phyloP scores from a whole-genome alignment of 2,888 invertebrate genomes.

The Trachelus troglodyta region DNA sequence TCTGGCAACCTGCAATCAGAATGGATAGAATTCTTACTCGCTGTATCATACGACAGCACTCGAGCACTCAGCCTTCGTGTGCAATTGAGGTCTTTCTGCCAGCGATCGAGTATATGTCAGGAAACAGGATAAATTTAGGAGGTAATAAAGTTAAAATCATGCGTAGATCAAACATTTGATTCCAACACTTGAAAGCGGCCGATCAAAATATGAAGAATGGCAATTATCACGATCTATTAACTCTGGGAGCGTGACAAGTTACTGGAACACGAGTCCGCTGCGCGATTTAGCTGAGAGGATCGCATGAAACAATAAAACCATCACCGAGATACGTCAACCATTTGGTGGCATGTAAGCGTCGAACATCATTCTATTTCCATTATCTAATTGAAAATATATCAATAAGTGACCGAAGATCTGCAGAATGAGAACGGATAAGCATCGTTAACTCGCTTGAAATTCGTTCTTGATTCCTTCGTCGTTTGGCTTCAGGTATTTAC shows the following conservation, averaged over 20 bases:
- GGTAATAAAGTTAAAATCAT: neutral
- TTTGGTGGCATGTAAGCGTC: neutral
- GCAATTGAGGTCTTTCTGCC: neutral
- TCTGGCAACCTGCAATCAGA: conserved; percentile 70
- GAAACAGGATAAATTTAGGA: neutral
- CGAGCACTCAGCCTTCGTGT: neutral
- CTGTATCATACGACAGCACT: neutral
- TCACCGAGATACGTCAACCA: neutral
- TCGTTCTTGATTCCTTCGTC: neutral
- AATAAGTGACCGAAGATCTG: neutral
- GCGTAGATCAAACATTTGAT: neutral
- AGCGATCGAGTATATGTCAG: neutral
- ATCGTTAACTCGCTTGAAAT: neutral
- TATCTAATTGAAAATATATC: too few species aligned
- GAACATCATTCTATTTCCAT: neutral
- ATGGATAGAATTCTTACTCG: neutral
- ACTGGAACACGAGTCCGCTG: neutral
- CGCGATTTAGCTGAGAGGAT: neutral
- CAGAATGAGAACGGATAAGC: neutral
- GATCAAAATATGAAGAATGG: neutral
- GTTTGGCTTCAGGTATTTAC: neutral
- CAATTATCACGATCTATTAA: neutral
- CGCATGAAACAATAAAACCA: neutral
- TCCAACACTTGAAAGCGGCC: neutral
- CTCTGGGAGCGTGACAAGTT: neutral